A percentile compares a stretch with the other conserved stretches of the same genome.
These are phyloP conservation scores for Drosophila meridiana DNA, from an alignment of 2,888 invertebrate genomes.

Conservation along the genomic window DNA sequence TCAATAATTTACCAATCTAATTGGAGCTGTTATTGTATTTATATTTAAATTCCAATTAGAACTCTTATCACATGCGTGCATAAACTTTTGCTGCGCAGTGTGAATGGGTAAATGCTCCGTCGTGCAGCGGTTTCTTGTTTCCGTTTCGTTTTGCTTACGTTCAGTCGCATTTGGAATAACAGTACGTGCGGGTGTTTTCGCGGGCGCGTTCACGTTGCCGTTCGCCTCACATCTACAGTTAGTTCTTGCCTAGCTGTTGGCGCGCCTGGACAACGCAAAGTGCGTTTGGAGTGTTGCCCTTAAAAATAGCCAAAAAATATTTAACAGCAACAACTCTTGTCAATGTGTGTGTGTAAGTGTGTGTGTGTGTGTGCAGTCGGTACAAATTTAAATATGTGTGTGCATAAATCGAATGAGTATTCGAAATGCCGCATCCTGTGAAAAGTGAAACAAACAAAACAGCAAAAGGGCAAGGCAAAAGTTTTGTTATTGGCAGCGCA, in stretches of 20 bases:
- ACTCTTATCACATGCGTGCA: neutral
- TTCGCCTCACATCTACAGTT: slow-evolving; percentile 59
- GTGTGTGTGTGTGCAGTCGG: slow-evolving; percentile 1
- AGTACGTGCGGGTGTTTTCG: slow-evolving; percentile 60
- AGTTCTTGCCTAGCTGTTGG: slow-evolving; percentile 61
- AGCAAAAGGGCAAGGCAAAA: slow-evolving; percentile 61
- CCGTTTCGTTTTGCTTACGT: slow-evolving; percentile 54
- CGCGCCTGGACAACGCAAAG: slow-evolving; percentile 61
- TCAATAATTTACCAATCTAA: neutral
- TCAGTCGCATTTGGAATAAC: slow-evolving; percentile 55
- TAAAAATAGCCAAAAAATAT: slow-evolving; percentile 56
- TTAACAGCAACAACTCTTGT: slow-evolving; percentile 37
- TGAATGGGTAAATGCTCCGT: slow-evolving; percentile 41
- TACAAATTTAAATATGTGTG: slow-evolving; percentile 12
- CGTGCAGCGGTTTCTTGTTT: slow-evolving; percentile 59
- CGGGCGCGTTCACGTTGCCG: slow-evolving; percentile 21
- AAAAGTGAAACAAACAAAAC: slow-evolving; percentile 68
- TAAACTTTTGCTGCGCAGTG: slow-evolving; percentile 40
- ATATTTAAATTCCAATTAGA: neutral
- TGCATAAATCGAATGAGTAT: slow-evolving; percentile 21
- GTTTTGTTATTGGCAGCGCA: slow-evolving; percentile 65
- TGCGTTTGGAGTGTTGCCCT: slow-evolving; percentile 50
- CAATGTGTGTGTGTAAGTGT: slow-evolving; percentile 9
- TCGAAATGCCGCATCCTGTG: slow-evolving; percentile 72
- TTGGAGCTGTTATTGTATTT: neutral